phyloP scores from a whole-genome alignment of 1,140 invertebrate species.

The Pseudomyrmex sp. region DNA sequence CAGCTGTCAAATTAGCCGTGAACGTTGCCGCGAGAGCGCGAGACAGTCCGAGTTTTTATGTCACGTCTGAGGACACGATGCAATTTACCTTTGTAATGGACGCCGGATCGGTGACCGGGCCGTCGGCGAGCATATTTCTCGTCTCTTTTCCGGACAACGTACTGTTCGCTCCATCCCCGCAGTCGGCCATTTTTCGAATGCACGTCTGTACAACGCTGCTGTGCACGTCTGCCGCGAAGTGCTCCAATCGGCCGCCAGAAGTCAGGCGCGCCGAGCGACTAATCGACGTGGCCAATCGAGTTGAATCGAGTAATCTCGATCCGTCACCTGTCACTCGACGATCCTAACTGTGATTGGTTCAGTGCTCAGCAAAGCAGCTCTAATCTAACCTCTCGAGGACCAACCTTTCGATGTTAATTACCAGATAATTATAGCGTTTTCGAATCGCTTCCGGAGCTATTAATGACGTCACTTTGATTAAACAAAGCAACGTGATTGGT shows the following conservation, averaged over 20 bases:
- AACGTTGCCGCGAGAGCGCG: not conserved
- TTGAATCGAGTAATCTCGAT: no score
- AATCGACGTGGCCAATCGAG: no score
- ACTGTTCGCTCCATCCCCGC: conserved; percentile 77
- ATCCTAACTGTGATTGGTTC: no score
- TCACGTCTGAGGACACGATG: not conserved
- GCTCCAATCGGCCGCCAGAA: conserved; percentile 23
- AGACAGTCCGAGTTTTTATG: not conserved
- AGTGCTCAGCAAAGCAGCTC: no score
- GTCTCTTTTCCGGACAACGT: conserved; percentile 79
- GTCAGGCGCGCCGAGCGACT: conserved; percentile 6
- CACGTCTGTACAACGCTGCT: conserved; percentile 15
- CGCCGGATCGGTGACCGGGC: conserved; percentile 82
- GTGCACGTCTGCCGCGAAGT: not conserved
- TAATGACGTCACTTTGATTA: no score
- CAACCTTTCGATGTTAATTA: no score
- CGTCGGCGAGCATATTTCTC: conserved; percentile 78
- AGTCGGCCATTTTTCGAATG: conserved; percentile 83
- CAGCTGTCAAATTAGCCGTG: conserved; percentile 21
- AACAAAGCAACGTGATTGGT: no score
- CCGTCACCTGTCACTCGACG: no score
- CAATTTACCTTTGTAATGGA: conserved; percentile 79
- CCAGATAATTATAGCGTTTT: no score
- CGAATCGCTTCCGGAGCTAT: no score
- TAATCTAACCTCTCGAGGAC: no score